Conservation (phyloP, 1,140 invertebrate species). For the Cyclargus thomasi region DNA sequence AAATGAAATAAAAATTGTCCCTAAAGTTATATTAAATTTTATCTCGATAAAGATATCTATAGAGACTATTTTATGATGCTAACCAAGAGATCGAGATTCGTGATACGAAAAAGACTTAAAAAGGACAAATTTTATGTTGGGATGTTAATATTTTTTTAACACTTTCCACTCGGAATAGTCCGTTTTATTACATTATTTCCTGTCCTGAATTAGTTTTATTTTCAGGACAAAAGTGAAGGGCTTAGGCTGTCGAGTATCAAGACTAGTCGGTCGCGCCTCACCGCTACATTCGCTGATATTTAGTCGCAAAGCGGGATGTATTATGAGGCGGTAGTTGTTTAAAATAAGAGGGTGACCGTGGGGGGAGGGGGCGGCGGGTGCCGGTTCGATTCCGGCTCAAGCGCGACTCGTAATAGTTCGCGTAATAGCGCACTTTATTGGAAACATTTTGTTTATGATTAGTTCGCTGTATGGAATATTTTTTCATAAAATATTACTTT, state of each 20-base stretch:
- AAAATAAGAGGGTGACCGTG: conserved; percentile 55
- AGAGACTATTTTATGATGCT: too few relatives aligned
- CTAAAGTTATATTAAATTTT: too few relatives aligned
- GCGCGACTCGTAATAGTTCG: neutral
- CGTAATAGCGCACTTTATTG: conserved; percentile 1
- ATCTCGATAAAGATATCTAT: too few relatives aligned
- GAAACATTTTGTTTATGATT: conserved; percentile 17
- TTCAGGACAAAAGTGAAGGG: neutral
- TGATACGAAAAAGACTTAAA: too few relatives aligned
- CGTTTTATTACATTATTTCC: too few relatives aligned
- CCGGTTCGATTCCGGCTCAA: conserved; percentile 48
- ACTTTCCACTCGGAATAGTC: too few relatives aligned
- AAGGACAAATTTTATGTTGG: too few relatives aligned
- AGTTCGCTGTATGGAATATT: conserved; percentile 1
- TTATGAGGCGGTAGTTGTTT: conserved; percentile 73
- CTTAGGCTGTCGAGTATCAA: conserved; percentile 40
- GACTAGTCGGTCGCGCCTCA: conserved; percentile 32
- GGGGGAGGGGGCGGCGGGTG: conserved; percentile 20
- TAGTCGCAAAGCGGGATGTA: conserved; percentile 74
- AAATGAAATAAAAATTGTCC: too few relatives aligned
- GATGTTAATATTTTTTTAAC: too few relatives aligned
- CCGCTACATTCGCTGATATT: conserved; percentile 72
- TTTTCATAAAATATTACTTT: neutral
- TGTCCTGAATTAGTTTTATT: too few relatives aligned
- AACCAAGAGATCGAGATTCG: too few relatives aligned